A percentile compares a stretch with the other conserved stretches of the same genome.
Evolutionary conservation across 1,140 invertebrate genomes (phyloP).

Genomic region (Nephila pilipes): DNA sequence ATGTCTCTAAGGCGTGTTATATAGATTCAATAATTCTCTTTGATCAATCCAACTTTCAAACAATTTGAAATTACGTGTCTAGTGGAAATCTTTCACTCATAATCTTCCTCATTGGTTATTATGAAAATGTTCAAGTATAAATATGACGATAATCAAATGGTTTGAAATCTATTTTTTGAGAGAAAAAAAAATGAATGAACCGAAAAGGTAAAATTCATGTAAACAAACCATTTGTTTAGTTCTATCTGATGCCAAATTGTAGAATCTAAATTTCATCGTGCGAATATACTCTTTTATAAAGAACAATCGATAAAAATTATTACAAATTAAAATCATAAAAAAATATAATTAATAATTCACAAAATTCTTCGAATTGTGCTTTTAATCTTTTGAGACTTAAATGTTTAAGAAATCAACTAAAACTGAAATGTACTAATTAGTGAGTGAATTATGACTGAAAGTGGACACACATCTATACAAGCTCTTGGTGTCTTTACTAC

Average conservation of each 20-base stretch:
- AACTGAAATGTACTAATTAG: neutral
- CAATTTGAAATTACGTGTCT: constrained; percentile 53
- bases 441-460: constrained; percentile 65
- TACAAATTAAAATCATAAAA: no score
- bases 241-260: neutral
- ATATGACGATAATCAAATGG: neutral
- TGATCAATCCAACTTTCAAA: constrained; percentile 55
- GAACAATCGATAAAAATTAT: neutral
- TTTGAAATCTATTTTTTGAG: neutral
- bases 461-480: constrained; percentile 39
- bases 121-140: neutral
- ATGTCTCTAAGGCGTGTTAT: constrained; percentile 66
- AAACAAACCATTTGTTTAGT: neutral
- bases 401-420: neutral
- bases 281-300: neutral
- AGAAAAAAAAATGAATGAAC: neutral
- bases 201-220: neutral
- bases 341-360: no score
- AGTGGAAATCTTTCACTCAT: constrained; percentile 60
- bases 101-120: constrained; percentile 22
- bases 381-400: neutral
- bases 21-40: constrained; percentile 42
- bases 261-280: neutral
- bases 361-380: neutral
- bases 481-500: constrained; percentile 67